Evolutionary conservation across 2,888 invertebrate species (phyloP), one percentile per base, ranked within the genome.

Genomic region (Drosophila imparisetae): DNA sequence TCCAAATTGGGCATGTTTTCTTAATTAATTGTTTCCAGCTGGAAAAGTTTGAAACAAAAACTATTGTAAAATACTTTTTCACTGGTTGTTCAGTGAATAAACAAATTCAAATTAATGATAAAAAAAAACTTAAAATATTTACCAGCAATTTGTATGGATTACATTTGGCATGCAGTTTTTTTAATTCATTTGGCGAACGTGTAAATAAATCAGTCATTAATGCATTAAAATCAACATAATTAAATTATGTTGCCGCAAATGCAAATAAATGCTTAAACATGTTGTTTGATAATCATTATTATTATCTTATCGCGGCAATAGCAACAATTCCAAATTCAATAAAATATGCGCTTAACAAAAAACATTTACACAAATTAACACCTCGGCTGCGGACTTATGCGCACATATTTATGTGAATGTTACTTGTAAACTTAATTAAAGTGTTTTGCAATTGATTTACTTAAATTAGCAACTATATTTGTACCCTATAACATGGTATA

Each of bases 181-280:
- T 29, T 42, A 30, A 24, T 48, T 54, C 18, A 42, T 57, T 57
- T 42, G 30, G 32, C 66, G 30, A 57, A 38, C 48, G 18, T 45
- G 80, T 69, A 75, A 79, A 83, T 74, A 83, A 86, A 83, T 77
- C 65, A 59, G 66, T 64, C 83, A 77, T 77, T 86, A 81, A 70
- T 72, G 81, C 69, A 72, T 53, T 40, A 66, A 77, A 88, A 86
- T 79, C 74, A 88, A 77, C 81, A 85, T 75, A 88, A 81, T 88
- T 81, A 65, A 81, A 88, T 86, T 70, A 68, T 71, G 60, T 59
- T 49, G 30, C 49, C 34, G 24, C 49, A 60, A 63, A 45, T n/a
- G n/a, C 36, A 53, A 72, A 69, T 63, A 57, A 67, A 72, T 72
- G 58, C 53, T 66, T 63, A 42, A 49, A 58, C 53, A 75, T 64